Evolutionary conservation across 2,888 invertebrate species (phyloP), one percentile per base, ranked within the genome.

Genomic region (Cyaniris semiargus): DNA sequence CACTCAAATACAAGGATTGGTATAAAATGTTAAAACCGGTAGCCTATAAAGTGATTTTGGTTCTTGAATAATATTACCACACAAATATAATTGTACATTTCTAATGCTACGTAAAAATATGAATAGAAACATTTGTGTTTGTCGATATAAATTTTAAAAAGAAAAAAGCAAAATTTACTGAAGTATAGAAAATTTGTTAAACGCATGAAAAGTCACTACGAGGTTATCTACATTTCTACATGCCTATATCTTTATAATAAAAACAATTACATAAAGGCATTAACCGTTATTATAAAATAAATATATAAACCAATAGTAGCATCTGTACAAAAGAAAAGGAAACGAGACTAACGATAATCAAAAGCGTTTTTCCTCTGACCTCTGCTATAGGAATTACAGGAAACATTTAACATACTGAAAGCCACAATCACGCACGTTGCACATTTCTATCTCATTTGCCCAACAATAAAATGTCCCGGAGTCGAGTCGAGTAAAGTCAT

Each of bases 1-100:
- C 93, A 92, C 90, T 92, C 91, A 88, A 93, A 92, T 93, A 93
- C 91, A 93, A 92, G 93, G 90, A 90, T 92, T 90, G 92, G 94
- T 94, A 94, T 91, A 93, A 94, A 93, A 94, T 90, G 91, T 93
- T 90, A 89, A 85, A 92, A 92, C 89, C 89, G 89, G 88, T 89
- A 90, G 87, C 86, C 88, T 90, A 90, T 88, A 87, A 87, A 89
- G 87, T 89, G 88, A 87, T 88, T 85, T 93, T 92, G 92, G 93
- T 93, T 93, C 91, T 89, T 92, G 90, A 88, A 84, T 85, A 86
- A 88, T 87, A 88, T 53, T 87, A 89, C 88, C 88, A 89, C 88
- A 87, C 86, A 85, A 89, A 85, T 86, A 86, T 86, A 85, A 84
- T 87, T 86, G 83, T 81, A 81, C 81, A 83, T 79, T 79, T 82